phyloP scores from a whole-genome alignment of 1,140 invertebrate species.

The Neotoxoptera formosana region DNA sequence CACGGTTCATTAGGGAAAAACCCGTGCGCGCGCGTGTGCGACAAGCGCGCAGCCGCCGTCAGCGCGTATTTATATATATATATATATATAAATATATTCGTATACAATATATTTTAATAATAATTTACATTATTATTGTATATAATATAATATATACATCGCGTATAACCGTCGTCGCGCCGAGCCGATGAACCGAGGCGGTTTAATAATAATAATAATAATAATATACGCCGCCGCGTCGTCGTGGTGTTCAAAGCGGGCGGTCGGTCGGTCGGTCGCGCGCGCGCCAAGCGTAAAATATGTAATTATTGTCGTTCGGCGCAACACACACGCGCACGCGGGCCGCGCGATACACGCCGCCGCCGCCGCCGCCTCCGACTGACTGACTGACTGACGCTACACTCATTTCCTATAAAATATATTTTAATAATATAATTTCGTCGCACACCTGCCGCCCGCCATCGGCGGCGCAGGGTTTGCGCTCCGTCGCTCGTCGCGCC shows the following conservation, averaged over 20 bases:
- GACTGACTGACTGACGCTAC: background rate
- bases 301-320: conserved; percentile 20
- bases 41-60: background rate
- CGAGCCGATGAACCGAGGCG: conserved; percentile 30
- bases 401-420: conserved; percentile 16
- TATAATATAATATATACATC: background rate
- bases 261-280: background rate
- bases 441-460: background rate
- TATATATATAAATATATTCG: too few relatives aligned
- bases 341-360: background rate
- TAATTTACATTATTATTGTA: background rate
- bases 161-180: background rate
- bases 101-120: background rate
- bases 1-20: conserved; percentile 50
- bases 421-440: conserved; percentile 19
- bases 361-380: background rate
- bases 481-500: background rate
- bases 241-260: background rate
- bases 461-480: background rate
- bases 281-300: conserved; percentile 26
- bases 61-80: background rate
- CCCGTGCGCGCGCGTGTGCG: conserved; percentile 49
- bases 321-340: background rate
- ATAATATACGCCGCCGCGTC: background rate
- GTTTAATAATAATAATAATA: background rate